Percentiles rank a stretch among this genome's conserved stretches.
These are phyloP conservation scores for Agrotis exclamationis DNA, from an alignment of 2,888 invertebrate genomes.

Conservation along the genomic window DNA sequence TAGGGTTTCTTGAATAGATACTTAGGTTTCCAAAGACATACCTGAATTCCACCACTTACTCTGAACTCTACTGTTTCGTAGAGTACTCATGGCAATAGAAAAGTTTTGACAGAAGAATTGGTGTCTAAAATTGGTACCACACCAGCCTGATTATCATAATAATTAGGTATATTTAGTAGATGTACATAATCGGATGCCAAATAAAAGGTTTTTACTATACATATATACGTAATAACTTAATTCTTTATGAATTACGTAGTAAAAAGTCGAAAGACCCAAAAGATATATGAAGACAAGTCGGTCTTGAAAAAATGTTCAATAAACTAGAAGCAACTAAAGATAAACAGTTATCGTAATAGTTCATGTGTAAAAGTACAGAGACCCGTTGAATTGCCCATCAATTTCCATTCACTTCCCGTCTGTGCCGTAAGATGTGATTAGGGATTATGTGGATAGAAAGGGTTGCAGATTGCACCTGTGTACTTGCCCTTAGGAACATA, in stretches of 20 bases:
- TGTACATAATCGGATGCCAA: background rate
- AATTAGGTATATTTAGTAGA: background rate
- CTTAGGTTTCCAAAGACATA: background rate
- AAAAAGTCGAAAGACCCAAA: background rate
- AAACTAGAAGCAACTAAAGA: no score
- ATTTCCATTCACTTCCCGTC: conserved; percentile 49
- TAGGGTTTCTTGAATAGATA: background rate
- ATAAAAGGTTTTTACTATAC: background rate
- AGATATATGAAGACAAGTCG: background rate
- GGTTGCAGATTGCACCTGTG: conserved; percentile 22
- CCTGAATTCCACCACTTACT: background rate
- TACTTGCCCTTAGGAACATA: background rate
- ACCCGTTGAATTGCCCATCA: conserved; percentile 29
- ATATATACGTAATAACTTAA: background rate
- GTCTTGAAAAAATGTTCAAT: no score
- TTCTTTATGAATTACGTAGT: no score
- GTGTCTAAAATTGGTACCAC: background rate
- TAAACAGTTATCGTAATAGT: conserved; percentile 20
- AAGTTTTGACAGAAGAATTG: background rate
- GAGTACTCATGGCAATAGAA: background rate
- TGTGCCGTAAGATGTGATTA: conserved; percentile 37
- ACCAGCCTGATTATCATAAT: background rate
- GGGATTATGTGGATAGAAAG: conserved; percentile 41
- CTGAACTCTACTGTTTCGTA: background rate
- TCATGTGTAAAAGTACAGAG: conserved; percentile 17